Conservation (phyloP, 2,113 vertebrate species). For the Chionis minor region DNA sequence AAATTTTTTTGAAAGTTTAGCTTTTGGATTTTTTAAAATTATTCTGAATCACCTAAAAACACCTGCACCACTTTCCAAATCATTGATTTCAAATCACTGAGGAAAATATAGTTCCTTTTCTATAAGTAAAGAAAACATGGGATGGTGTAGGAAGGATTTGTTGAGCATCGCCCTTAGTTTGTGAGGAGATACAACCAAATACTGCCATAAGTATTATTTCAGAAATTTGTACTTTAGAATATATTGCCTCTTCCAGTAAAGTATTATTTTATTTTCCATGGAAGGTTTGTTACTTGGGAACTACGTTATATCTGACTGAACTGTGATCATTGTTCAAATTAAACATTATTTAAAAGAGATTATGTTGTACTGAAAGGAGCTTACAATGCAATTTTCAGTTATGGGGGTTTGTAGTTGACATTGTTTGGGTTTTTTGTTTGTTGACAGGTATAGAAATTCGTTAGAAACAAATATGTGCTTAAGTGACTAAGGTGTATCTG, state of each 20-base stretch:
- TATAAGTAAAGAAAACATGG: not conserved
- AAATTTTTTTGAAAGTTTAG: not conserved
- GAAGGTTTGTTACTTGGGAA: not conserved
- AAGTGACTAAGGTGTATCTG: not conserved
- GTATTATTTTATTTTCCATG: not conserved
- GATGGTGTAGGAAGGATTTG: not conserved
- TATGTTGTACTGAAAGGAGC: not conserved
- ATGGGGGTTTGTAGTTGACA: fast-evolving
- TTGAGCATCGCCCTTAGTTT: not conserved
- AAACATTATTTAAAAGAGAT: not conserved
- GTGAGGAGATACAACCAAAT: not conserved
- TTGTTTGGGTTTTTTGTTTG: not conserved
- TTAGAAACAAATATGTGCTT: not conserved
- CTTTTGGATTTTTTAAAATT: not conserved
- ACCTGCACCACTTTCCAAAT: not conserved
- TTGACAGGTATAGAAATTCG: not conserved
- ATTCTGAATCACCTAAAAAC: not conserved
- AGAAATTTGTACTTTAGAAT: not conserved
- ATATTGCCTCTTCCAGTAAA: not conserved
- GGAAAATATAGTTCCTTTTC: not conserved
- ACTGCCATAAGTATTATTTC: not conserved
- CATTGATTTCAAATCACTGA: not conserved
- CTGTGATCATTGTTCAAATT: not conserved
- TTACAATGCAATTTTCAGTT: not conserved
- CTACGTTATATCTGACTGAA: not conserved